Evolutionary conservation across 2,888 invertebrate genomes (phyloP).

Genomic region (Drosophila mimetica): DNA sequence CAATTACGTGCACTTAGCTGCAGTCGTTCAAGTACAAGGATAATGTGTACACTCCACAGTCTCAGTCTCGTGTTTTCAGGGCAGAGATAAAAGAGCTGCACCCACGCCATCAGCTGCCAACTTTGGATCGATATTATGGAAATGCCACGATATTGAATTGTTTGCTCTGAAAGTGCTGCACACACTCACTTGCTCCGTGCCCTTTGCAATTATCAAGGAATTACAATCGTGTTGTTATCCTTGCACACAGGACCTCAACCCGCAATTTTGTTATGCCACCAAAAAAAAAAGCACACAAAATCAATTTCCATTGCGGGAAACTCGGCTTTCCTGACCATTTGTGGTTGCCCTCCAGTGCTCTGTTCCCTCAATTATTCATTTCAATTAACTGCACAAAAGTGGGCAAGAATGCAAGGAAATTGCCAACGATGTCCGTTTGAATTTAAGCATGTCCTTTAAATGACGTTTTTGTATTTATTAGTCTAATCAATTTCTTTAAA

Average conservation of each 20-base stretch:
- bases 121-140: constrained; percentile 72
- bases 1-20: constrained; percentile 70
- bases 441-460: constrained; percentile 12
- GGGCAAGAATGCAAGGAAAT: constrained; percentile 7
- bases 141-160: constrained; percentile 77
- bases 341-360: constrained; percentile 24
- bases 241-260: constrained; percentile 32
- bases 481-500: background rate
- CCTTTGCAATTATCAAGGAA: constrained; percentile 64
- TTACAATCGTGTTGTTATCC: constrained; percentile 57
- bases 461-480: background rate
- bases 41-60: constrained; percentile 56
- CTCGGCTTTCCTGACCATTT: constrained; percentile 26
- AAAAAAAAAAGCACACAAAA: constrained; percentile 58
- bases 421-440: constrained; percentile 15
- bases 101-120: constrained; percentile 31
- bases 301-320: constrained; percentile 56
- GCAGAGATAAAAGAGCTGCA: constrained; percentile 27
- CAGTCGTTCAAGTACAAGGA: constrained; percentile 75
- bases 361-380: constrained; percentile 59
- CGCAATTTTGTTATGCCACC: constrained; percentile 21
- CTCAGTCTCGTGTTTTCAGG: constrained; percentile 15
- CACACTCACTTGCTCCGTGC: constrained; percentile 47
- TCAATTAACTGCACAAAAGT: constrained; percentile 50
- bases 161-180: constrained; percentile 31